Evolutionary conservation across 2,888 invertebrate genomes (phyloP), one percentile per base, ranked within the genome.

Genomic region (Apantesis nais): DNA sequence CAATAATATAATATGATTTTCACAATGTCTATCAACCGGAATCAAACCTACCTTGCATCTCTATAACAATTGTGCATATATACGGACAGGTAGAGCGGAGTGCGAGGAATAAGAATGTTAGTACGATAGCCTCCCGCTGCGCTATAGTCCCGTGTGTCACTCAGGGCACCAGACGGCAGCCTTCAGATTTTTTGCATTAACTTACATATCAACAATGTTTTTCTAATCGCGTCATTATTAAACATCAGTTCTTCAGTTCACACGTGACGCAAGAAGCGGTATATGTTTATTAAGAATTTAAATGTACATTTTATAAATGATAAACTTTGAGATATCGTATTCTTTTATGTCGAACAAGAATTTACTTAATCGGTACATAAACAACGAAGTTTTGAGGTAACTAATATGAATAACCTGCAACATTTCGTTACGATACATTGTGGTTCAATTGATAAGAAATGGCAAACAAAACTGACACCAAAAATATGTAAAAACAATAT

Each of bases 71-170:
- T 80, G 74, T 68, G 70, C 72, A 73, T 77, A 83, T 79, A 74
- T 76, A 80, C 81, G 68, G 80, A 74, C 88, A 92, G 89, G 90
- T 90, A 91, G 85, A 82, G 74, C 72, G 76, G 85, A 86, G 88
- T 86, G 86, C 85, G 88, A 88, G 90, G 90, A 91, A 88, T 89
- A 90, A 91, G 91, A 90, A 90, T 88, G 88, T 87, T 85, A 86
- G 79, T 80, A 68, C 63, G 84, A 80, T 79, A 78, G 85, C 79
- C 89, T 85, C 93, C 93, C 85, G 92, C 85, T 76, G 93, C 58
- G 92, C 78, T 82, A 82, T 85, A 85, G 85, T 78, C 86, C 85
- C 85, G 86, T 85, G 85, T 90, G 93, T 93, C 93, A 93, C 92
- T 94, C 92, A 90, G 83, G 82, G 84, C 90, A 89, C 83, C 81